Percentiles rank a stretch among this genome's conserved stretches.
Evolutionary conservation across 2,797 vertebrate genomes (phyloP).

Genomic region (Coracias cyanogaster): DNA sequence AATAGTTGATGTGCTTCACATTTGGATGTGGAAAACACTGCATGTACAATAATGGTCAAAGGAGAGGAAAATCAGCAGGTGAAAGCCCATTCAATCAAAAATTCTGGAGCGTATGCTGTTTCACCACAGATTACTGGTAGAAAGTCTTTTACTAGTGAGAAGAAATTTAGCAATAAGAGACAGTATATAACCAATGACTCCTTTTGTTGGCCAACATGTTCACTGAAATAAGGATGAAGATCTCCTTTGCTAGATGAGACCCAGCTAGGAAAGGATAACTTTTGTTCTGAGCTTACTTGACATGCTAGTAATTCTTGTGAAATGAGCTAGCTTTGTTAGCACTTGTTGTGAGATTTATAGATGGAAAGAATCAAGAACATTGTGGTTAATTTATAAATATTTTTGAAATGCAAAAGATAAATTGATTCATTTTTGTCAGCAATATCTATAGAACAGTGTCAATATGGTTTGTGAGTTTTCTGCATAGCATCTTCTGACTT

Average conservation of each 20-base stretch:
- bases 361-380: neutral
- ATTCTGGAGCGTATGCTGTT: neutral
- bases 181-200: neutral
- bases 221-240: neutral
- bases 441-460: neutral
- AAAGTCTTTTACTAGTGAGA: neutral
- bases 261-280: neutral
- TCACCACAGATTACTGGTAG: neutral
- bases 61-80: neutral
- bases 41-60: neutral
- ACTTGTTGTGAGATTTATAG: neutral
- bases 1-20: neutral
- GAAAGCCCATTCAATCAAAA: neutral
- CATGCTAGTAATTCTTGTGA: neutral
- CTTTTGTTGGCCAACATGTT: neutral
- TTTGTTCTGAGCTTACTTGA: neutral
- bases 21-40: neutral
- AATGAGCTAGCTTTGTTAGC: neutral
- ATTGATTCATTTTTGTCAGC: neutral
- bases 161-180: neutral
- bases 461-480: neutral
- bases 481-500: neutral
- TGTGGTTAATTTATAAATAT: neutral
- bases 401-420: neutral
- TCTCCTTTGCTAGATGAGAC: neutral